Evolutionary conservation across 2,113 vertebrate genomes (phyloP).

Genomic region (Bubo blakistoni): DNA sequence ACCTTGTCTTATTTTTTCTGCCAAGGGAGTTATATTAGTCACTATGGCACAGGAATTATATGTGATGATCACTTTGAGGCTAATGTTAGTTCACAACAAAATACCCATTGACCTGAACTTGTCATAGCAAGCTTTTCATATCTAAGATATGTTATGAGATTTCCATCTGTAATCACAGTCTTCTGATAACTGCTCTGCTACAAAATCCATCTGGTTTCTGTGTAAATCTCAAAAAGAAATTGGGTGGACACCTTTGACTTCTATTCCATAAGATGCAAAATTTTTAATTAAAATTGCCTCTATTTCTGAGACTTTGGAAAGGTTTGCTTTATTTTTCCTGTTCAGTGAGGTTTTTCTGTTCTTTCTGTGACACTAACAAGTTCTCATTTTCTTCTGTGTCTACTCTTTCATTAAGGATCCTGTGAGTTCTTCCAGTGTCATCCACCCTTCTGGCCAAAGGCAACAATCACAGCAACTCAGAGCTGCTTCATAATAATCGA

Average conservation of each 20-base stretch:
- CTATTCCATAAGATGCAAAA: not conserved
- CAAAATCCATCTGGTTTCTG: not conserved
- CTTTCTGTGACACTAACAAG: not conserved
- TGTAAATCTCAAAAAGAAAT: not conserved
- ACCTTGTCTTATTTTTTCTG: not conserved
- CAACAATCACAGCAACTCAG: not conserved
- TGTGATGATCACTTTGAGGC: not conserved
- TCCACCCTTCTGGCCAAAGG: not conserved
- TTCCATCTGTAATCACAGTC: not conserved
- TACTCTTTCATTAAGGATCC: not conserved
- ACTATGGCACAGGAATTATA: not conserved
- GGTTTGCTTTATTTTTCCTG: not conserved
- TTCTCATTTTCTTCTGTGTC: not conserved
- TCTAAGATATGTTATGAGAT: not conserved
- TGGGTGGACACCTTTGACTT: not conserved
- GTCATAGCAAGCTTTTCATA: not conserved
- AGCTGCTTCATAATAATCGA: not conserved
- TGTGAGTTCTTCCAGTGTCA: not conserved
- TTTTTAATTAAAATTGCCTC: not conserved
- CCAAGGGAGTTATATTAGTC: not conserved
- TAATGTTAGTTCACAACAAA: not conserved
- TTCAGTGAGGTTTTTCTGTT: not conserved
- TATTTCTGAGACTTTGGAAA: not conserved
- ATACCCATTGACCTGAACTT: not conserved
- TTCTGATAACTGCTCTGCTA: not conserved